Conservation (phyloP, 2,113 vertebrate species). For the Erythrolamprus reginae region DNA sequence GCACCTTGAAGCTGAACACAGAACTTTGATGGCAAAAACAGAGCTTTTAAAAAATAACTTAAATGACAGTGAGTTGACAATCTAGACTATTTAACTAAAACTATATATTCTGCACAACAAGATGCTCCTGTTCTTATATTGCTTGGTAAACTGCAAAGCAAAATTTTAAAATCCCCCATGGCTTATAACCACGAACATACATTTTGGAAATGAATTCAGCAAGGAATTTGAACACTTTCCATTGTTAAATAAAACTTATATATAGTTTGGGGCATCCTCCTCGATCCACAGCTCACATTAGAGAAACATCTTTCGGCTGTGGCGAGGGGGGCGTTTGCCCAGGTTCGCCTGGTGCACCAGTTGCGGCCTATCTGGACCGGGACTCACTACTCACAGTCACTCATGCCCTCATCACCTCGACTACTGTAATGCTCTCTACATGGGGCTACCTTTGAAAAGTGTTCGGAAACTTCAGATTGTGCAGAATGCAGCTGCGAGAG, state of each 20-base stretch:
- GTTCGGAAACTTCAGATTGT: no score
- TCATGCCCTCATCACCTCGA: no score
- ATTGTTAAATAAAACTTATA: neutral
- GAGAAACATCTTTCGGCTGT: no score
- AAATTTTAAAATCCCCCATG: neutral
- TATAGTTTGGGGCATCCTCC: no score
- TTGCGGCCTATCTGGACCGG: no score
- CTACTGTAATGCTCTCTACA: no score
- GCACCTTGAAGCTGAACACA: neutral
- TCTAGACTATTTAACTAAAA: neutral
- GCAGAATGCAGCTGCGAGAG: no score
- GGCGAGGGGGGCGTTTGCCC: no score
- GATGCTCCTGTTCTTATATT: neutral
- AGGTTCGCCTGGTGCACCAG: no score
- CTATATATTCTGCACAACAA: neutral
- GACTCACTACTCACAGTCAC: no score
- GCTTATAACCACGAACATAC: neutral
- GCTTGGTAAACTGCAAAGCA: neutral
- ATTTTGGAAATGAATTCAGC: neutral
- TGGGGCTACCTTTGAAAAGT: no score
- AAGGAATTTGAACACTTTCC: neutral
- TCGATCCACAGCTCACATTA: no score
- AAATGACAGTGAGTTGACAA: neutral
- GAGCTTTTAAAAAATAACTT: neutral
- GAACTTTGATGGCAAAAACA: neutral